A percentile compares a stretch with the other conserved stretches of the same genome.
phyloP scores from a whole-genome alignment of 2,888 invertebrate species.

The Lochmaea capreae region DNA sequence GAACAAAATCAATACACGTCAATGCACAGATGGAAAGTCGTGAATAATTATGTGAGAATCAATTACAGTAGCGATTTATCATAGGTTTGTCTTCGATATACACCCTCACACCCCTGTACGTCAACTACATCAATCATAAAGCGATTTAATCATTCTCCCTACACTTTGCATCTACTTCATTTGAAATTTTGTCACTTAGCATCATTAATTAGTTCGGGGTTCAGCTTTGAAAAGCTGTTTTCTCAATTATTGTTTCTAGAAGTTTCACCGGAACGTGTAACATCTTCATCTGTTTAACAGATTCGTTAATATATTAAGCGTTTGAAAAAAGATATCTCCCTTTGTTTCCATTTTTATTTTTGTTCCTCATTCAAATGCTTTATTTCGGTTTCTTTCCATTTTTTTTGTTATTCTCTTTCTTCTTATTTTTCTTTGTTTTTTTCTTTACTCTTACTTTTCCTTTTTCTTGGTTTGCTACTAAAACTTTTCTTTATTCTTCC shows the following conservation, averaged over 20 bases:
- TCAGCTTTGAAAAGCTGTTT: slow-evolving; percentile 9
- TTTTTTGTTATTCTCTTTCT: no score
- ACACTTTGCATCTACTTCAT: slow-evolving; percentile 53
- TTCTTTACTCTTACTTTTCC: no score
- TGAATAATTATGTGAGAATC: slow-evolving; percentile 66
- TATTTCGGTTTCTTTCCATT: no score
- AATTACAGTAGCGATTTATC: slow-evolving; percentile 66
- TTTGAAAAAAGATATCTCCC: slow-evolving; percentile 1
- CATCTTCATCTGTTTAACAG: slow-evolving; percentile 11
- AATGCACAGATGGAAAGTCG: slow-evolving; percentile 64
- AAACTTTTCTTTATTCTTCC: no score
- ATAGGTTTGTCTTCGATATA: slow-evolving; percentile 55
- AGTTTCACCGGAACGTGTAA: slow-evolving; percentile 14
- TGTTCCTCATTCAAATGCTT: no score
- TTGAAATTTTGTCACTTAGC: slow-evolving; percentile 49
- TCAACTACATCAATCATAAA: slow-evolving; percentile 62
- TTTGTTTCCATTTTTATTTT: no score
- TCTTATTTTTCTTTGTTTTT: no score
- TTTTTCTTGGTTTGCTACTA: no score
- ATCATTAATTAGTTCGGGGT: slow-evolving; percentile 42
- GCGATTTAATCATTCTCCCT: slow-evolving; percentile 59
- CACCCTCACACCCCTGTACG: slow-evolving; percentile 45
- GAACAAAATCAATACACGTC: slow-evolving; percentile 60
- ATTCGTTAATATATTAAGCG: slow-evolving; percentile 15
- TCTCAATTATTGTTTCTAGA: slow-evolving; percentile 16